Percentiles rank a stretch among this genome's conserved stretches.
Evolutionary conservation across 35 echinoderm and acorn worm genomes (phyloP).

Genomic region (Apostichopus japonicus): DNA sequence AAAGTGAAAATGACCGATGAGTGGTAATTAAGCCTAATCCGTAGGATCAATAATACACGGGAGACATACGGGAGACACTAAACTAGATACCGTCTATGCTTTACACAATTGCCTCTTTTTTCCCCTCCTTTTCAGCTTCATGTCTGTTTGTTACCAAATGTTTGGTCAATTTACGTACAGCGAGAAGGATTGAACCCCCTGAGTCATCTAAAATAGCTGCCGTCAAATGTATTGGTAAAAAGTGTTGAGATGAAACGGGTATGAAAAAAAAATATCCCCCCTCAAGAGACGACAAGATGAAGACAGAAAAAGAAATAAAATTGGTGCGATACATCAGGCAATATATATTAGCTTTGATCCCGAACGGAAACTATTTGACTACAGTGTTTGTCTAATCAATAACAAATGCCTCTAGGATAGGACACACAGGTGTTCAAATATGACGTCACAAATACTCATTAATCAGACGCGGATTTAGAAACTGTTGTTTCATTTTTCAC

Average conservation of each 20-base stretch:
- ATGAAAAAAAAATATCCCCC: background rate
- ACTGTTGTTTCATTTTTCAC: background rate
- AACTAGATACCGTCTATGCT: too few relatives aligned
- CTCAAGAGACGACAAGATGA: background rate
- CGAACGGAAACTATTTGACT: constrained; percentile 33
- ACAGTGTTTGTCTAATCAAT: constrained; percentile 25
- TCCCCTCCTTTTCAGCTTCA: too few relatives aligned
- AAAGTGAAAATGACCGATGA: too few relatives aligned
- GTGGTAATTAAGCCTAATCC: too few relatives aligned
- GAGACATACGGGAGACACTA: too few relatives aligned
- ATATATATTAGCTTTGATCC: background rate
- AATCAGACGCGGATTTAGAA: background rate
- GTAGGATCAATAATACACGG: too few relatives aligned
- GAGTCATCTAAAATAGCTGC: background rate
- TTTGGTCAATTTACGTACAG: background rate
- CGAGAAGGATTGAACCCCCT: background rate
- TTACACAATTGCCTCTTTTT: too few relatives aligned
- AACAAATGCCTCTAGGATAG: background rate
- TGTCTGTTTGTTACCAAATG: too few relatives aligned
- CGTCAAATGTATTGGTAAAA: background rate
- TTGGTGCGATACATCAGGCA: background rate
- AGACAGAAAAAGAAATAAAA: background rate
- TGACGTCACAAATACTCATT: background rate
- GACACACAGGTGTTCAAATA: constrained; percentile 43
- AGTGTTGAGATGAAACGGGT: background rate